Percentiles rank a stretch among this genome's conserved stretches.
Evolutionary conservation across 2,113 vertebrate species (phyloP).

Genomic region (Podocnemis expansa): DNA sequence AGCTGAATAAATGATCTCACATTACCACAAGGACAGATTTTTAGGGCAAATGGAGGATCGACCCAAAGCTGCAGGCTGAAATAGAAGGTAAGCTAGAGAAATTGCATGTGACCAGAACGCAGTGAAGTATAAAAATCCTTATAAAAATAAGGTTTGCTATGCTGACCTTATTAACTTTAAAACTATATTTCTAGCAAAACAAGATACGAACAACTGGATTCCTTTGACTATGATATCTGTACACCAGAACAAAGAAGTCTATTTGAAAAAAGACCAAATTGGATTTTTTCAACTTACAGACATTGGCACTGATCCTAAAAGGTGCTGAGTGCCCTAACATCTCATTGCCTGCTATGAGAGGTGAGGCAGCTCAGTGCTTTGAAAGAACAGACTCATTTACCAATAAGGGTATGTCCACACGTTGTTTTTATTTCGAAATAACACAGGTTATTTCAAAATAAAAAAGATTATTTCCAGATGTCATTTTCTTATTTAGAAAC

Average conservation of each 20-base stretch:
- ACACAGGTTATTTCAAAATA: too few relatives aligned
- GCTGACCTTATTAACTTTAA: neutral
- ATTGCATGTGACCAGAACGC: neutral
- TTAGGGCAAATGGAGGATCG: neutral
- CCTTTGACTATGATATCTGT: neutral
- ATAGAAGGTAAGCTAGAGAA: neutral
- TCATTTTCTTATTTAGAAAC: too few relatives aligned
- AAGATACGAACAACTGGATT: neutral
- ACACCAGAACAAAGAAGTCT: neutral
- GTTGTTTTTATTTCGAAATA: too few relatives aligned
- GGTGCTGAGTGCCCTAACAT: neutral
- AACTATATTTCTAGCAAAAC: neutral
- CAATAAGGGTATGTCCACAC: too few relatives aligned
- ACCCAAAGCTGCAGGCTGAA: neutral
- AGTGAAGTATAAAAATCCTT: neutral
- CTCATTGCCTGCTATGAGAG: neutral
- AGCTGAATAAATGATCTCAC: neutral
- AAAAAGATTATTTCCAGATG: too few relatives aligned
- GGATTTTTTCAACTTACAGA: neutral
- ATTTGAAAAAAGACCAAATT: accelerated
- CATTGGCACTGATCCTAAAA: neutral
- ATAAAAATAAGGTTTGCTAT: neutral
- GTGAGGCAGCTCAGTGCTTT: neutral
- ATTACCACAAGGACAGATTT: neutral
- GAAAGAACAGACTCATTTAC: neutral